Percentiles rank a stretch among this genome's conserved stretches.
These are phyloP conservation scores for Caradrina kadenii DNA, from an alignment of 2,888 invertebrate species.

Conservation along the genomic window DNA sequence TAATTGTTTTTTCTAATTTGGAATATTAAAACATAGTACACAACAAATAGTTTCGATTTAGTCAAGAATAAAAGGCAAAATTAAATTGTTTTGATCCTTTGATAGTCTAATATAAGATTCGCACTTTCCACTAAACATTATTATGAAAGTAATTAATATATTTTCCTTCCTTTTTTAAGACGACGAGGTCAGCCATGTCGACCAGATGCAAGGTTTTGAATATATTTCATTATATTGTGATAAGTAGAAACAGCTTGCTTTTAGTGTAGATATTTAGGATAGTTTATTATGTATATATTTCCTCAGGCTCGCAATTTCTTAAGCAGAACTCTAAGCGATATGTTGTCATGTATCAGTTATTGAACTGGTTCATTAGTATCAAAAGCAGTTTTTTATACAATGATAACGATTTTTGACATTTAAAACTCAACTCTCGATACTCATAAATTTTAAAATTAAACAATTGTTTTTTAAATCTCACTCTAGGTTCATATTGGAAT, in stretches of 20 bases:
- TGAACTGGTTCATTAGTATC: neutral
- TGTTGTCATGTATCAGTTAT: neutral
- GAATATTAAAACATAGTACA: no score
- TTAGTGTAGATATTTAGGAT: neutral
- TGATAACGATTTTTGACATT: neutral
- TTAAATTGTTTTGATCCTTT: slow-evolving; percentile 1
- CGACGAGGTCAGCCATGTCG: slow-evolving; percentile 42
- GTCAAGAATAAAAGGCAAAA: neutral
- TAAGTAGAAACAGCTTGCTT: slow-evolving; percentile 9
- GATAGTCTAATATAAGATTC: neutral
- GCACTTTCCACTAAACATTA: neutral
- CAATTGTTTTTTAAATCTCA: neutral
- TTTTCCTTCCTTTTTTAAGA: slow-evolving; percentile 25
- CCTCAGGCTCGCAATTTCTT: slow-evolving; percentile 46
- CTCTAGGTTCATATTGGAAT: neutral
- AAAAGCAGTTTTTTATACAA: neutral
- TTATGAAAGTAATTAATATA: neutral
- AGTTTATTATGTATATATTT: slow-evolving; percentile 11
- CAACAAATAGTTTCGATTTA: no score
- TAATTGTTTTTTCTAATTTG: no score
- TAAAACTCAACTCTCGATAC: neutral
- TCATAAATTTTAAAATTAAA: no score
- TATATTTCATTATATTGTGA: neutral
- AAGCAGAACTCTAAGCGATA: slow-evolving; percentile 46
- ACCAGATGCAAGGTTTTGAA: slow-evolving; percentile 20